Base-by-base conservation (phyloP, 2,113 vertebrate species). In the Tachycineta bicolor region DNA sequence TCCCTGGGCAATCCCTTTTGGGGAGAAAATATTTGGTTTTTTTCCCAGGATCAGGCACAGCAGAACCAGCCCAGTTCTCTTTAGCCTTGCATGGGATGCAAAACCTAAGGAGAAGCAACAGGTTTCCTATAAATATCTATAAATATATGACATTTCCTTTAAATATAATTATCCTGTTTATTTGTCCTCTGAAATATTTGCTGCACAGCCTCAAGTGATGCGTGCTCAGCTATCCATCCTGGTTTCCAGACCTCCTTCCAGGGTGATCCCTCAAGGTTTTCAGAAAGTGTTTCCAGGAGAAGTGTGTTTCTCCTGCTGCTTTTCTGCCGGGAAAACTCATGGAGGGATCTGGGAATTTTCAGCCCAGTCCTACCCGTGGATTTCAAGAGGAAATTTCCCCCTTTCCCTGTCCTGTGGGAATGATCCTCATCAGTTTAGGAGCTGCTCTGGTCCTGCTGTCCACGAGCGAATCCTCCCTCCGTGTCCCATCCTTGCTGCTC, bases 381-480 rank as follows among this genome's bases (percentile, higher is more conserved):
- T 33, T 34, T 1, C 25, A 55, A 60, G 37, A 65, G 31, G 17
- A 50, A 43, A 78, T 26, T 5, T 5, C 23, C 14, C 5, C 6
- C 6, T 16, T 71, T 37, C 31, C 46, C 47, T 12, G 22, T 17
- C 14, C 33, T 29, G 2, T 25, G 63, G 26, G 52, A 17, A 34
- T 4, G 44, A 21, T 20, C 29, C 44, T 46, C 23, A 4, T 23
- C 12, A 9, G 2, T 7, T 9, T 6, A 7, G 53, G 86, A 87
- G 65, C 80, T 33, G 22, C 25, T 1, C 29, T 33, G 49, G 14
- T 22, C 64, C 60, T 28, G 21, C 39, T 71, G 83, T 4, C 63
- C 5, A 0, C 2, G 23, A 1, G 1, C 18, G 12, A 6, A 3
- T 63, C 31, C 71, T 81, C 43, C 44, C 75, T 77, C 39, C 0